Conservation (phyloP, 2,797 vertebrate genomes). For the Pagetopsis macropterus region DNA sequence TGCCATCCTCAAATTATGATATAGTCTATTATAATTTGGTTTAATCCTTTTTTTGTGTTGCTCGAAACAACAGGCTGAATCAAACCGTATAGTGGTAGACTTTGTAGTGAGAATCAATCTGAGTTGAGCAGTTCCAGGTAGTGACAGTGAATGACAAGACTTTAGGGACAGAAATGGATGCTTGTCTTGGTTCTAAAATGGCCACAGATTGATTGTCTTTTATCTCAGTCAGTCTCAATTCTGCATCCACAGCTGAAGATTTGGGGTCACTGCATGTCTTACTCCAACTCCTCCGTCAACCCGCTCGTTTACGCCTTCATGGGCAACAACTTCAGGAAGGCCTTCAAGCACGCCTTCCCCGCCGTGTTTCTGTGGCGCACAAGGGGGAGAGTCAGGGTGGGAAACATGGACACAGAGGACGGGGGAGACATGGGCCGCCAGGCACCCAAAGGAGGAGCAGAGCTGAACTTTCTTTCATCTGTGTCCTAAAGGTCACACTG, state of each 20-base stretch:
- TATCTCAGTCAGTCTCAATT: background rate
- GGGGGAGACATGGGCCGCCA: conserved; percentile 32
- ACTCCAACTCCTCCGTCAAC: conserved; percentile 84
- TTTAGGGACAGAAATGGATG: background rate
- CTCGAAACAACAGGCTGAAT: too few relatives aligned
- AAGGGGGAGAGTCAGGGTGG: conserved; percentile 46
- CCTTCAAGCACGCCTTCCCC: conserved; percentile 82
- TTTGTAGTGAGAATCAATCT: background rate
- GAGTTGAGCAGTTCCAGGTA: background rate
- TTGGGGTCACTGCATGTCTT: conserved; percentile 87
- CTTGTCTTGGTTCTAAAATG: background rate
- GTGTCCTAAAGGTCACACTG: conserved; percentile 61
- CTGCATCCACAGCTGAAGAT: conserved; percentile 74
- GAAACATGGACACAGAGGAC: conserved; percentile 32
- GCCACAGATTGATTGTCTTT: rapidly evolving
- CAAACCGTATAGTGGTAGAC: too few relatives aligned
- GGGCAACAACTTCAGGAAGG: conserved; percentile 85
- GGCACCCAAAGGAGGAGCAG: conserved; percentile 57
- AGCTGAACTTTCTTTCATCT: conserved; percentile 75
- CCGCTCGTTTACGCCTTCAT: conserved; percentile 83
- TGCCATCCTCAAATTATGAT: too few relatives aligned
- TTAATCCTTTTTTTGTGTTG: too few relatives aligned
- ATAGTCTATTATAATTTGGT: too few relatives aligned
- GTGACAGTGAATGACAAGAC: background rate
- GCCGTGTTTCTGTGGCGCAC: conserved; percentile 70